A percentile compares a stretch with the other conserved stretches of the same genome.
phyloP scores from a whole-genome alignment of 2,797 vertebrate genomes.

The Propithecus perrieri region DNA sequence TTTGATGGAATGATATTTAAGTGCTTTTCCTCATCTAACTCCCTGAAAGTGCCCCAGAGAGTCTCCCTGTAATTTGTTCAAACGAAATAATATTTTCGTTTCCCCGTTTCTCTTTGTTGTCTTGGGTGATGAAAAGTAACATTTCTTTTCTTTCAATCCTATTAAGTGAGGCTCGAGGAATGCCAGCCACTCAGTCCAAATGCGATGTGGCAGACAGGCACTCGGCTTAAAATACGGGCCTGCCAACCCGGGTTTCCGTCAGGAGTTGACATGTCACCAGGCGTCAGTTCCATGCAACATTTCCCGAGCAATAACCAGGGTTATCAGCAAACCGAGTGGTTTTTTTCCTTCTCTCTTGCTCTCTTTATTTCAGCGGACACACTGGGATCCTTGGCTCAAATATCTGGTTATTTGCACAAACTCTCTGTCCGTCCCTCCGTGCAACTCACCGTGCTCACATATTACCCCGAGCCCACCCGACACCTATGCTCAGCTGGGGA shows the following conservation, averaged over 20 bases:
- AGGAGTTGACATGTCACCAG: slow-evolving; percentile 83
- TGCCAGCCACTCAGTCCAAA: slow-evolving; percentile 85
- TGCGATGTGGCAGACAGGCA: slow-evolving; percentile 84
- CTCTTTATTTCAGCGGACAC: slow-evolving; percentile 1
- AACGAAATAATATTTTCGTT: slow-evolving; percentile 91
- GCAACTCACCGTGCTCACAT: accelerated
- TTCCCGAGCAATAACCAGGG: slow-evolving; percentile 72
- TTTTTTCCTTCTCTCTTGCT: not conserved
- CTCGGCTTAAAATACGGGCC: slow-evolving; percentile 82
- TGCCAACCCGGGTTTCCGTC: slow-evolving; percentile 82
- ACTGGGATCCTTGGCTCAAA: slow-evolving; percentile 70
- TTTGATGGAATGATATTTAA: slow-evolving; percentile 91
- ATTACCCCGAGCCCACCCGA: not conserved
- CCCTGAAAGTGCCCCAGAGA: slow-evolving; percentile 87
- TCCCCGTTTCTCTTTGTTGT: slow-evolving; percentile 90
- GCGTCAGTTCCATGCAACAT: slow-evolving; percentile 73
- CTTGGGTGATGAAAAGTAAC: slow-evolving; percentile 90
- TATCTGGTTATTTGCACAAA: too few relatives aligned
- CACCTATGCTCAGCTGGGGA: not conserved
- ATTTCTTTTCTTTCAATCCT: slow-evolving; percentile 89
- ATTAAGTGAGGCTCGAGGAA: slow-evolving; percentile 86
- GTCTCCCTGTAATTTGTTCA: slow-evolving; percentile 89
- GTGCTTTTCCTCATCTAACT: slow-evolving; percentile 89
- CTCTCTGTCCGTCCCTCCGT: not conserved
- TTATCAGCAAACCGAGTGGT: slow-evolving; percentile 70